These are phyloP conservation scores for Diachasmimorpha longicaudata DNA, from an alignment of 1,140 invertebrate species.

Conservation along the genomic window DNA sequence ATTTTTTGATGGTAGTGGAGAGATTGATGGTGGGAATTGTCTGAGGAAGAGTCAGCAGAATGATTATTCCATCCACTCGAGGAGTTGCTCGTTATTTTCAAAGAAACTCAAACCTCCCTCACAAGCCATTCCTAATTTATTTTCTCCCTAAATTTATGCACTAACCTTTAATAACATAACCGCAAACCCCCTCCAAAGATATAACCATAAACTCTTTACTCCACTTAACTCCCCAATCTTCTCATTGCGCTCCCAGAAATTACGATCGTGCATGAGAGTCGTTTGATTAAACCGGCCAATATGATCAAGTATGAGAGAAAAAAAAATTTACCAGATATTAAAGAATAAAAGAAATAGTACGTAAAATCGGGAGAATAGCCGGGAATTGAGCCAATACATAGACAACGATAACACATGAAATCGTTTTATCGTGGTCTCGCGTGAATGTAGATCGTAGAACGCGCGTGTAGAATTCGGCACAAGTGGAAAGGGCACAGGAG, in stretches of 20 bases:
- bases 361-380: constrained; percentile 5
- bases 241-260: background rate
- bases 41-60: no score
- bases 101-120: background rate
- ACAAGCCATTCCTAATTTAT: background rate
- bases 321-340: constrained; percentile 3
- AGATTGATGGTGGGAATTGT: no score
- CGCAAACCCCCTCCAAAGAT: background rate
- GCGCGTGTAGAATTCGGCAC: constrained; percentile 14
- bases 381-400: background rate
- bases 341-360: constrained; percentile 8
- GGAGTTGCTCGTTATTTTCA: background rate
- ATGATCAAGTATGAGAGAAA: background rate
- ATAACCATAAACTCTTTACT: background rate
- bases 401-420: constrained; percentile 12
- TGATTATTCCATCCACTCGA: background rate
- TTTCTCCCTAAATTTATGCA: background rate
- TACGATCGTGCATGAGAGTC: constrained; percentile 19
- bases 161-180: background rate
- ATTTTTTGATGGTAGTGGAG: no score
- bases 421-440: constrained; percentile 34
- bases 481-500: background rate
- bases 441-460: constrained; percentile 30
- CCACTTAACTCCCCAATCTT: background rate
- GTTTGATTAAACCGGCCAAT: constrained; percentile 14